phyloP scores from a whole-genome alignment of 2,113 vertebrate genomes.

The Podocnemis expansa region DNA sequence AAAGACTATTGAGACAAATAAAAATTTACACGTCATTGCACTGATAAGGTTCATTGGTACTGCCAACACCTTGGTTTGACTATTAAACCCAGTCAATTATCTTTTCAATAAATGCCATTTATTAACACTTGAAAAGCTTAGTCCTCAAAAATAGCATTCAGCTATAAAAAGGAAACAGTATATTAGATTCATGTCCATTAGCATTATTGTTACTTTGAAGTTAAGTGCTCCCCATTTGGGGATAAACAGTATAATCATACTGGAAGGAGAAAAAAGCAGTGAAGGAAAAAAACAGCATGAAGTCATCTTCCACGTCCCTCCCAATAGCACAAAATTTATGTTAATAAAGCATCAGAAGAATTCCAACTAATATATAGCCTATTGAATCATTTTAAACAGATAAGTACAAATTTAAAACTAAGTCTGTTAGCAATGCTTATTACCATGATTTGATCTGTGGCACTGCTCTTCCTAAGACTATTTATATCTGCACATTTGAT shows the following conservation, averaged over 20 bases:
- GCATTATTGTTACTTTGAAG: conserved; percentile 22
- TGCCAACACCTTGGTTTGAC: conserved; percentile 66
- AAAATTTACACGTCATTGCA: conserved; percentile 72
- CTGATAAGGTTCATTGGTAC: conserved; percentile 73
- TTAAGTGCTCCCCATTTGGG: conserved; percentile 50
- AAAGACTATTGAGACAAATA: conserved; percentile 72
- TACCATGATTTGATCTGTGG: neutral
- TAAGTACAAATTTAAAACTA: neutral
- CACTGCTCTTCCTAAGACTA: neutral
- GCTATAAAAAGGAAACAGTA: conserved; percentile 57
- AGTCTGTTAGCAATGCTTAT: neutral
- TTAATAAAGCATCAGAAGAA: neutral
- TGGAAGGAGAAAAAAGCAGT: neutral
- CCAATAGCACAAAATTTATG: neutral
- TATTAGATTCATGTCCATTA: conserved; percentile 14
- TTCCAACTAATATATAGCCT: neutral
- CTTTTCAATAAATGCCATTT: conserved; percentile 67
- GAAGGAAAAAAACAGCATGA: neutral
- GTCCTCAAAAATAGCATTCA: conserved; percentile 50
- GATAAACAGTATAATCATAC: neutral
- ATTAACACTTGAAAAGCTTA: conserved; percentile 62
- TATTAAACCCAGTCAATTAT: conserved; percentile 75
- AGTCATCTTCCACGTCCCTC: neutral
- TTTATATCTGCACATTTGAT: neutral
- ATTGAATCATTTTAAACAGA: neutral